These are phyloP conservation scores for Kryphioiulus occultus DNA, from an alignment of 2,888 invertebrate genomes.

Conservation along the genomic window DNA sequence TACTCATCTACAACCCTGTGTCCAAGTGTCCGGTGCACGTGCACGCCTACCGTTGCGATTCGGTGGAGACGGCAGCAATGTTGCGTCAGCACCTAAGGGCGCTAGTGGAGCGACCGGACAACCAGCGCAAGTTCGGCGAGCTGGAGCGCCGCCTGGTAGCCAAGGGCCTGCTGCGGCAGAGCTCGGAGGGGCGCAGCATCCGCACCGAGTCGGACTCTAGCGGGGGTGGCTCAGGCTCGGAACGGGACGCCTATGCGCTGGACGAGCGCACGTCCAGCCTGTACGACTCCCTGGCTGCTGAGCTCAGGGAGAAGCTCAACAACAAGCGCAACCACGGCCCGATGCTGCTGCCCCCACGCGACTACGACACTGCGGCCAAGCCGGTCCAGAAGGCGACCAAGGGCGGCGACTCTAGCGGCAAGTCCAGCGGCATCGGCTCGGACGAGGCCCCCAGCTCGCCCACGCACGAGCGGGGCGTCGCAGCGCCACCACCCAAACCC, in stretches of 20 bases:
- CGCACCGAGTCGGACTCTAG: conserved; percentile 44
- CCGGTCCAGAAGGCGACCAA: conserved; percentile 68
- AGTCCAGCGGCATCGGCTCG: conserved; percentile 87
- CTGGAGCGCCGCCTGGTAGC: conserved; percentile 72
- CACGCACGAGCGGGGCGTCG: conserved; percentile 45
- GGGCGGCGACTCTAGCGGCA: conserved; percentile 72
- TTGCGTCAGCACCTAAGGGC: conserved; percentile 84
- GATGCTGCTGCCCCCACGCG: conserved; percentile 87
- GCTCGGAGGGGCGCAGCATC: conserved; percentile 56
- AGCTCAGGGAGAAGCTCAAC: conserved; percentile 78
- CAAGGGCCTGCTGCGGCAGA: conserved; percentile 60
- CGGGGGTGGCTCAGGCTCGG: conserved; percentile 15
- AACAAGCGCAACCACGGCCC: conserved; percentile 67
- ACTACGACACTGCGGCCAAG: conserved; percentile 86
- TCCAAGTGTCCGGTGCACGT: conserved; percentile 95
- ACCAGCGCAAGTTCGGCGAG: conserved; percentile 83
- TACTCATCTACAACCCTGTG: conserved; percentile 91
- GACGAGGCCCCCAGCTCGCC: conserved; percentile 75
- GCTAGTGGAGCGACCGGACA: conserved; percentile 80
- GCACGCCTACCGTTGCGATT: conserved; percentile 93
- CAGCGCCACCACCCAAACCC: neutral
- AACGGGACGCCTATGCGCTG: conserved; percentile 45
- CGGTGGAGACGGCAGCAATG: conserved; percentile 88
- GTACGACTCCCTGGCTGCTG: conserved; percentile 91
- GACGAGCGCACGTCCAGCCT: conserved; percentile 72